Evolutionary conservation across 2,888 invertebrate species (phyloP), one percentile per base, ranked within the genome.

Genomic region (Choristoneura rosaceana): DNA sequence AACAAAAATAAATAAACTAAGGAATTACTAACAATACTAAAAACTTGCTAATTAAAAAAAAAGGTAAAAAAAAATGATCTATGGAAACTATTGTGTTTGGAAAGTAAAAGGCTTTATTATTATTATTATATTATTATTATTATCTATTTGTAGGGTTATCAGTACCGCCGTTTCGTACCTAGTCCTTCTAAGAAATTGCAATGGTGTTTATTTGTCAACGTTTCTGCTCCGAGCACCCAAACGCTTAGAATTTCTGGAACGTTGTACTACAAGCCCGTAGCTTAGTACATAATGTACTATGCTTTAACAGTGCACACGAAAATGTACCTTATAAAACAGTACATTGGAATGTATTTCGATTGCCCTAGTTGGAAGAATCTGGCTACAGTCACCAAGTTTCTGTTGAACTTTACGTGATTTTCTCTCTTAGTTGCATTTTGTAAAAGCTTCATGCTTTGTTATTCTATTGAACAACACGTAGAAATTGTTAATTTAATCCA

Each of bases 191-290:
- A 25, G 61, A 61, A 61, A 61, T 61, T 43, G 41, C 17, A 61
- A 17, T 4, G 12, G 61, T 61, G 61, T 61, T 61, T 61, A 43
- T 61, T 43, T 61, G 61, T 61, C 61, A 43, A 61, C 61, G 12
- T 61, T 43, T 61, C 61, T 43, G 61, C 17, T 9, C 43, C 15
- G 15, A 52, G 17, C 52, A 9, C 17, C 52, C 52, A 52, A 59
- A 41, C 41, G 60, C 41, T 60, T 17, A 60, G 60, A 60, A 60
- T 17, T 38, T 41, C 38, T 15, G 60, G 4, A 60, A 41, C 60
- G 17, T 60, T 52, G 8, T 52, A 7, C 60, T 60, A 17, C 60
- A 60, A 41, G 41, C 15, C 15, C 60, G 9, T 17, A 15, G 52
- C 17, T 17, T 17, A 2, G 52, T n/a, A 15, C 12, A 15, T n/a